Evolutionary conservation across 2,888 invertebrate species (phyloP).

Genomic region (Brassicogethes aeneus): DNA sequence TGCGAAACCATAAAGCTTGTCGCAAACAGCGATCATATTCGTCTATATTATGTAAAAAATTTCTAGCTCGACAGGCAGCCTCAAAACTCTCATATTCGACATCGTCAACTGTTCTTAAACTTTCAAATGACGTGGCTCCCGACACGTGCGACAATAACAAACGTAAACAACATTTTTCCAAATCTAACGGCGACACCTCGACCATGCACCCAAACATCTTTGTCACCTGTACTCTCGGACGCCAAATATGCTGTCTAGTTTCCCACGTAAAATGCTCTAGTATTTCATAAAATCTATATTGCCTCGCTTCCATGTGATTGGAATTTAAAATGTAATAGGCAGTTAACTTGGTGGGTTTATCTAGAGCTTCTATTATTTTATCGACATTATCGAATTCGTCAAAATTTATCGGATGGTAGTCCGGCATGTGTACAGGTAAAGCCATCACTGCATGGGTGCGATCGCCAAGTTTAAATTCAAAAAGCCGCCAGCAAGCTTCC

Average conservation of each 20-base stretch:
- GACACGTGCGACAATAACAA: too few species aligned
- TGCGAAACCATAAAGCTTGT: background rate
- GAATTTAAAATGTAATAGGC: background rate
- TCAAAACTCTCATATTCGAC: slow-evolving; percentile 1
- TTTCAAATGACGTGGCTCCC: too few species aligned
- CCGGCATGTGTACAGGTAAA: background rate
- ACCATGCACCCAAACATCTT: too few species aligned
- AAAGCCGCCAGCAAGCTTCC: too few species aligned
- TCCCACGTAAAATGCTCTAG: slow-evolving; percentile 6
- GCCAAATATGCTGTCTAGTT: background rate
- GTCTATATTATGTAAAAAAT: background rate
- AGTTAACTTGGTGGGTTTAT: background rate
- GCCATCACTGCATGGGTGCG: too few species aligned
- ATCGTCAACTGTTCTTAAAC: too few species aligned
- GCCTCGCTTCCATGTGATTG: background rate
- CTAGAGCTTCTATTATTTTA: background rate
- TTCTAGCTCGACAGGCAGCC: slow-evolving; percentile 1
- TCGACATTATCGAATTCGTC: background rate
- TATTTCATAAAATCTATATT: background rate
- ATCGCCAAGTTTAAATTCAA: too few species aligned
- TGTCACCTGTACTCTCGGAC: background rate
- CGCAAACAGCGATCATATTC: slow-evolving; percentile 2
- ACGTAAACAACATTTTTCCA: too few species aligned
- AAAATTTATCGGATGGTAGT: background rate
- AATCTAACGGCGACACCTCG: too few species aligned